Evolutionary conservation across 2,113 vertebrate species (phyloP).

Genomic region (Copsychus sechellarum): DNA sequence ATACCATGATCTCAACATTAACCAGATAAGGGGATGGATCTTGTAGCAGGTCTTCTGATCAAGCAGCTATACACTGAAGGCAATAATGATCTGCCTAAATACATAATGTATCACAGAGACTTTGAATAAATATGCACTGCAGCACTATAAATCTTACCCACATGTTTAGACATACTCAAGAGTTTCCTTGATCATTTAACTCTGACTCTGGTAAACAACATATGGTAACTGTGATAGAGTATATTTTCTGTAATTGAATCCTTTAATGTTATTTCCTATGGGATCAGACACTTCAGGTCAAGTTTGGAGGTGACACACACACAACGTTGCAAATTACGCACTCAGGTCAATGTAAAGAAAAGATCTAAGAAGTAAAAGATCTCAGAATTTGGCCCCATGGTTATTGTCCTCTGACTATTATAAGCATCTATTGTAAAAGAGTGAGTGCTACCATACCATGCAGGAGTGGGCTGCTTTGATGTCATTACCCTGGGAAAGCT

Average conservation of each 20-base stretch:
- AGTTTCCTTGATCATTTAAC: slow-evolving; percentile 31
- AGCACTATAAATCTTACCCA: slow-evolving; percentile 16
- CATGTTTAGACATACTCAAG: background rate
- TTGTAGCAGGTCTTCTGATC: background rate
- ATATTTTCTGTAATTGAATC: slow-evolving; percentile 1
- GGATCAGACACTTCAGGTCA: background rate
- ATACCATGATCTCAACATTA: background rate
- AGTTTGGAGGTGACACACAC: background rate
- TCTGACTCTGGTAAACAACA: slow-evolving; percentile 50
- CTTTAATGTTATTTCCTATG: slow-evolving; percentile 8
- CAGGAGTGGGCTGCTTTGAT: background rate
- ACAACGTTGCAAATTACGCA: background rate
- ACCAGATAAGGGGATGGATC: background rate
- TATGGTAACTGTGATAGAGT: slow-evolving; percentile 27
- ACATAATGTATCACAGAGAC: background rate
- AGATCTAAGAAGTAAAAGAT: background rate
- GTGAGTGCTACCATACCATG: background rate
- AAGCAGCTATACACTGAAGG: background rate
- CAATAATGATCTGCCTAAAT: slow-evolving; percentile 24
- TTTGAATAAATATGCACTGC: slow-evolving; percentile 1
- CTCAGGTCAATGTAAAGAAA: background rate
- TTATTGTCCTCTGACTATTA: background rate
- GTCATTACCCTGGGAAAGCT: background rate
- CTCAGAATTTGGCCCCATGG: background rate
- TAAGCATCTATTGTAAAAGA: background rate